phyloP scores from a whole-genome alignment of 2,888 invertebrate genomes.

The Drosophila conformis region DNA sequence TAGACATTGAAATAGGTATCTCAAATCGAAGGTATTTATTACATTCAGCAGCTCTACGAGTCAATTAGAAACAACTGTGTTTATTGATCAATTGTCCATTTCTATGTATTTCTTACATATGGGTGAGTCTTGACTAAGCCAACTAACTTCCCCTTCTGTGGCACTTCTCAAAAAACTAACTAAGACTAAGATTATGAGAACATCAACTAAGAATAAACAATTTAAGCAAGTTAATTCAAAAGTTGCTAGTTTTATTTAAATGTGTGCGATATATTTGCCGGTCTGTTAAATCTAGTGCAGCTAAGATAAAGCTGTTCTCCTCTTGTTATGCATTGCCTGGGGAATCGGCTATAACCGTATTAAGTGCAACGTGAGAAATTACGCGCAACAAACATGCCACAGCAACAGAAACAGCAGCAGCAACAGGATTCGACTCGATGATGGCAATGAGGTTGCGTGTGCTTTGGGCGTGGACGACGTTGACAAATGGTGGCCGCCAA shows the following conservation, averaged over 20 bases:
- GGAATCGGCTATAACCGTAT: slow-evolving; percentile 27
- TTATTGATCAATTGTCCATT: not conserved
- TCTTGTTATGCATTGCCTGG: slow-evolving; percentile 38
- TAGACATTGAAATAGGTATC: not conserved
- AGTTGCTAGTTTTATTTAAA: not conserved
- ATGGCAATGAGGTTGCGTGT: slow-evolving; percentile 67
- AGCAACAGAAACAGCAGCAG: slow-evolving; percentile 9
- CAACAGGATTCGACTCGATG: slow-evolving; percentile 26
- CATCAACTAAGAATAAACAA: not conserved
- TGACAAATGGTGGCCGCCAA: slow-evolving; percentile 73
- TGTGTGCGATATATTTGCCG: not conserved
- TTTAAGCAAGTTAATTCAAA: not conserved
- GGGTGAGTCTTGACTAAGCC: not conserved
- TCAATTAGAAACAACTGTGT: not conserved
- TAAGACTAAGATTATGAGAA: not conserved
- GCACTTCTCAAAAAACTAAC: not conserved
- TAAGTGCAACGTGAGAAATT: slow-evolving; percentile 54
- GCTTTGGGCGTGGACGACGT: slow-evolving; percentile 63
- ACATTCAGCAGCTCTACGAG: not conserved
- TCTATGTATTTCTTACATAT: not conserved
- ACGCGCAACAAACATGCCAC: slow-evolving; percentile 71
- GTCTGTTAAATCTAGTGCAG: not conserved
- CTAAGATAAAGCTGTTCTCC: not conserved
- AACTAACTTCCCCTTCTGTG: not conserved
- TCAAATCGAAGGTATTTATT: too few species aligned